These are phyloP conservation scores for Parnassius mnemosyne DNA, from an alignment of 2,888 invertebrate genomes.

Conservation along the genomic window DNA sequence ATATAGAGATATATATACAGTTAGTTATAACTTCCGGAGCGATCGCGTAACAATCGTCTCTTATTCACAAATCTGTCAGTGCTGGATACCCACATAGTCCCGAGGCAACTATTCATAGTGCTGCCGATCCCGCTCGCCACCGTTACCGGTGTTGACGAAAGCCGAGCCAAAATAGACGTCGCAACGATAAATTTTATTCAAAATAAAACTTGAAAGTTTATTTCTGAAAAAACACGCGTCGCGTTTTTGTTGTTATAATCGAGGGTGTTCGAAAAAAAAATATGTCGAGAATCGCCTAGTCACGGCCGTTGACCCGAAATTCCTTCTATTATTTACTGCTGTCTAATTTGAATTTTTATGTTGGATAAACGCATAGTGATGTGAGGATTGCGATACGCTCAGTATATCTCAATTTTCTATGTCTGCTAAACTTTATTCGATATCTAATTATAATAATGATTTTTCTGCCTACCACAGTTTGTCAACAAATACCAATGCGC, in stretches of 20 bases:
- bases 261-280: conserved; percentile 57
- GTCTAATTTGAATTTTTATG: conserved; percentile 46
- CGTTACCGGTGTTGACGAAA: conserved; percentile 59
- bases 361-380: conserved; percentile 25
- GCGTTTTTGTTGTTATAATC: conserved; percentile 67
- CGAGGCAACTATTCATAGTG: conserved; percentile 66
- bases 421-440: conserved; percentile 20
- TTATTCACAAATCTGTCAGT: conserved; percentile 76
- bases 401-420: conserved; percentile 22
- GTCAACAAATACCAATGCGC: too few species aligned
- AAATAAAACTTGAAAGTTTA: conserved; percentile 55
- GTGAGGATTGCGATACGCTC: conserved; percentile 20
- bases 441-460: not conserved
- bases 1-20: conserved; percentile 25
- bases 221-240: conserved; percentile 54
- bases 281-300: conserved; percentile 36
- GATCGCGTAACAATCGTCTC: conserved; percentile 50
- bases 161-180: conserved; percentile 65
- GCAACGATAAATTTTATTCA: conserved; percentile 68
- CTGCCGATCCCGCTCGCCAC: conserved; percentile 44
- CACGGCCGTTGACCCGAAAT: conserved; percentile 61
- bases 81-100: conserved; percentile 48
- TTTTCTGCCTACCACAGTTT: too few species aligned
- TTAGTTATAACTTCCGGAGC: conserved; percentile 40
- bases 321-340: conserved; percentile 57